Base-by-base conservation (phyloP, 2,797 vertebrate genomes). In the Sebastiscus albofasciatus region DNA sequence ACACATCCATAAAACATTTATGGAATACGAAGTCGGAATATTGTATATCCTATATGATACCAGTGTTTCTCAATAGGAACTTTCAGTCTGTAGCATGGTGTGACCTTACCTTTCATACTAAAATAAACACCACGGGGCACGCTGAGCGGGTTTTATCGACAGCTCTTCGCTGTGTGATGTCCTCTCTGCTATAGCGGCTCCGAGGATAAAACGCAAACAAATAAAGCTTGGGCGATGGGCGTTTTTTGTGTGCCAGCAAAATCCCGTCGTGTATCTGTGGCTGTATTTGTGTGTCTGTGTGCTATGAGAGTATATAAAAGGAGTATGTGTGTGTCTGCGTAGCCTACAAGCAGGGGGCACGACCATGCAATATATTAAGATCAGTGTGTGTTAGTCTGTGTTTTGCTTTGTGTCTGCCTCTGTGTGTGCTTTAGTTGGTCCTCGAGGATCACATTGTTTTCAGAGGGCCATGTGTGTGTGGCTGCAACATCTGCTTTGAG, bases 401-500 rank as follows among this genome's bases (percentile, higher is more conserved):
- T 89, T 89, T 82, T 87, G 89, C 85, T 88, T 46, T 89, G 75
- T 46, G 66, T 87, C 52, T 83, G 87, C 70, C 75, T 81, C 65
- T 82, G 72, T 71, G 69, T 77, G 81, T 56, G 90, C 87, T 95
- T 93, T 93, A 90, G 87, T 92, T 89, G 87, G 94, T 95, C 94
- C 94, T 92, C 74, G 79, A 95, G 95, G 94, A 96, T 95, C 92
- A 87, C 87, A 84, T 92, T 94, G 94, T 93, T 94, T 92, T 94
- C 93, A 89, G 87, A 94, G 89, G 92, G 85, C 91, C 90, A 90
- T 87, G 89, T 94, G 92, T 94, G 92, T 94, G 93, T 92, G 92
- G 90, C 80, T 90, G 93, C 91, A 95, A 94, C 95, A 96, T 95
- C 94, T 95, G 95, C 95, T 94, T 93, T 91, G 93, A 94, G 94